These are phyloP conservation scores for Pteropus alecto DNA, from an alignment of 2,113 vertebrate genomes.

Conservation along the genomic window DNA sequence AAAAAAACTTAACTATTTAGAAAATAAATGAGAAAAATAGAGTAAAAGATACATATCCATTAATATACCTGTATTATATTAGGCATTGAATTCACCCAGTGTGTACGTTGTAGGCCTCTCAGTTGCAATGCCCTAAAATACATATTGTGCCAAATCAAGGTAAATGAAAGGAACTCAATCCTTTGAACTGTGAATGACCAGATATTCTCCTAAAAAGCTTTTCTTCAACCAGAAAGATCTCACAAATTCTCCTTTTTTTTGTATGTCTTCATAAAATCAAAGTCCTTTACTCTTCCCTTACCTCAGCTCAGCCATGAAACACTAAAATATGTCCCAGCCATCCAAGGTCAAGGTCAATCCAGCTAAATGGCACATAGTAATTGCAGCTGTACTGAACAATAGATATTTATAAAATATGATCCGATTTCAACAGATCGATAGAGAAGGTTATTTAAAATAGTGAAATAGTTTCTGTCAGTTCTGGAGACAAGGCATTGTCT, in stretches of 20 bases:
- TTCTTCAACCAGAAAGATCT: constrained; percentile 17
- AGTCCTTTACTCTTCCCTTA: background rate
- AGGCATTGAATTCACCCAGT: background rate
- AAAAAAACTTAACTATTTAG: constrained; percentile 21
- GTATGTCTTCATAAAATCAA: constrained; percentile 61
- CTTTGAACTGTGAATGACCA: constrained; percentile 28
- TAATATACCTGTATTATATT: background rate
- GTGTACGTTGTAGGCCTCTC: background rate
- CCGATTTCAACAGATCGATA: constrained; percentile 57
- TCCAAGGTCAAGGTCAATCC: constrained; percentile 57
- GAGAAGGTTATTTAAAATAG: constrained; percentile 76
- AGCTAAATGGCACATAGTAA: constrained; percentile 66
- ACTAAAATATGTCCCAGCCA: constrained; percentile 49
- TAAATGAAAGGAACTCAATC: constrained; percentile 27
- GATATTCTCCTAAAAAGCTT: constrained; percentile 52
- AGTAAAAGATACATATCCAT: background rate
- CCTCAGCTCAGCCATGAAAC: constrained; percentile 46
- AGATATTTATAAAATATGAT: constrained; percentile 71
- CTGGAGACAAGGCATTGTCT: constrained; percentile 46
- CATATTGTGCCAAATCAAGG: background rate
- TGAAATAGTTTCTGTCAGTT: constrained; percentile 43
- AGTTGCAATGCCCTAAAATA: background rate
- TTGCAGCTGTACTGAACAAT: constrained; percentile 63
- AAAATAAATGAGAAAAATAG: constrained; percentile 7
- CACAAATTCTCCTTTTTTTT: background rate